phyloP scores from a whole-genome alignment of 2,888 invertebrate species.

The Salticus scenicus region DNA sequence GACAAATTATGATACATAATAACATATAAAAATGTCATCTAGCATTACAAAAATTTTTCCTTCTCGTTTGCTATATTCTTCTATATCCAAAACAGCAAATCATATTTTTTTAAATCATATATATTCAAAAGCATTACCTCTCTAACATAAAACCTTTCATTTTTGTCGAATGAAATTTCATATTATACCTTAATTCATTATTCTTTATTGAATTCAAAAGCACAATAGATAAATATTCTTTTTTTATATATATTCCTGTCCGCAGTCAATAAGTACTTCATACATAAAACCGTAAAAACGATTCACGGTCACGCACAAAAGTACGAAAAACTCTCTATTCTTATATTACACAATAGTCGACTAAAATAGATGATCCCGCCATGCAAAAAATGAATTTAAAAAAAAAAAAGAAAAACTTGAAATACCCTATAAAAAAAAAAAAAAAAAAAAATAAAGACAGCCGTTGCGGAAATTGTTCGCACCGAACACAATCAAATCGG shows the following conservation, averaged over 20 bases:
- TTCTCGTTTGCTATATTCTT: no score
- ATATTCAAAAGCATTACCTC: no score
- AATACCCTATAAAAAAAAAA: neutral
- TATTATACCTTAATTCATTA: neutral
- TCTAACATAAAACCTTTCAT: no score
- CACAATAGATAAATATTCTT: constrained; percentile 5
- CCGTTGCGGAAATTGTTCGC: neutral
- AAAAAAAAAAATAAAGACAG: neutral
- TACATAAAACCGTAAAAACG: neutral
- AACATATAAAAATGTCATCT: no score
- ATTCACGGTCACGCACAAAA: neutral
- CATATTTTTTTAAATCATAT: no score
- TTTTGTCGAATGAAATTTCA: neutral
- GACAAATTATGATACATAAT: no score
- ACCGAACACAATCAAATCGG: neutral
- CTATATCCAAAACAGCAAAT: no score
- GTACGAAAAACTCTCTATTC: neutral
- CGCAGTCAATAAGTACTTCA: constrained; percentile 9
- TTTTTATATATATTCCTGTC: no score
- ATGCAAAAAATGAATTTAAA: no score
- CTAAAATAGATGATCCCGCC: neutral
- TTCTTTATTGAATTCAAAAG: neutral
- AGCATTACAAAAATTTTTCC: no score
- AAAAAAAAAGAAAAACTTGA: neutral
- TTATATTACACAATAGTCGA: neutral